Evolutionary conservation across 1,140 invertebrate species (phyloP).

Genomic region (Penaeus chinensis): DNA sequence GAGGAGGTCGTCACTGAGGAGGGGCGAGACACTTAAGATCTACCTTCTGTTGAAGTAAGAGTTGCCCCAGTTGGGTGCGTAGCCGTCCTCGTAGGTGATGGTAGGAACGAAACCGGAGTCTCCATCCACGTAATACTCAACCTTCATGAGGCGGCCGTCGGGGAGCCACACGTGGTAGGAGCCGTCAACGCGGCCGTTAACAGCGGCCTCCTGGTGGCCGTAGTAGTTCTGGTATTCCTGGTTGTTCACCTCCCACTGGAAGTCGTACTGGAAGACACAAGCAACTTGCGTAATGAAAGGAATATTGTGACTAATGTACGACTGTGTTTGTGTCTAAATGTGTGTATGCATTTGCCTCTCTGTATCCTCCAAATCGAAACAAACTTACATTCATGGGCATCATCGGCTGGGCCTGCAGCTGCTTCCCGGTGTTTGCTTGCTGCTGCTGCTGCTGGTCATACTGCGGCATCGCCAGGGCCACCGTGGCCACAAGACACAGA

Average conservation of each 20-base stretch:
- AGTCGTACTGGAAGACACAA: slow-evolving; percentile 78
- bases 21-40: neutral
- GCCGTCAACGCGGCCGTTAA: slow-evolving; percentile 59
- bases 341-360: too few relatives aligned
- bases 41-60: slow-evolving; percentile 28
- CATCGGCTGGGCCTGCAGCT: neutral
- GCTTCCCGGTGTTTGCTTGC: slow-evolving; percentile 17
- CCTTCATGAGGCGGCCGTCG: slow-evolving; percentile 62
- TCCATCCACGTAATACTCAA: slow-evolving; percentile 62
- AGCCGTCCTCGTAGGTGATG: slow-evolving; percentile 52
- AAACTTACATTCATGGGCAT: slow-evolving; percentile 53
- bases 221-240: slow-evolving; percentile 69
- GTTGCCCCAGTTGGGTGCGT: slow-evolving; percentile 41
- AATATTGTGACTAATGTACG: neutral
- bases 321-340: too few relatives aligned
- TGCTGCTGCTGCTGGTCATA: neutral
- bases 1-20: neutral
- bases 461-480: neutral
- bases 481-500: slow-evolving; percentile 8
- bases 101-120: slow-evolving; percentile 61
- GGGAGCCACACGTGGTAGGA: slow-evolving; percentile 64
- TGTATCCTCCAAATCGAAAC: neutral
- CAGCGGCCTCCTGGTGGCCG: slow-evolving; percentile 61
- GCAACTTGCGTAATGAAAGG: neutral
- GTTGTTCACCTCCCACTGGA: slow-evolving; percentile 85